phyloP scores from a whole-genome alignment of 2,113 vertebrate genomes.

The Meriones unguiculatus region DNA sequence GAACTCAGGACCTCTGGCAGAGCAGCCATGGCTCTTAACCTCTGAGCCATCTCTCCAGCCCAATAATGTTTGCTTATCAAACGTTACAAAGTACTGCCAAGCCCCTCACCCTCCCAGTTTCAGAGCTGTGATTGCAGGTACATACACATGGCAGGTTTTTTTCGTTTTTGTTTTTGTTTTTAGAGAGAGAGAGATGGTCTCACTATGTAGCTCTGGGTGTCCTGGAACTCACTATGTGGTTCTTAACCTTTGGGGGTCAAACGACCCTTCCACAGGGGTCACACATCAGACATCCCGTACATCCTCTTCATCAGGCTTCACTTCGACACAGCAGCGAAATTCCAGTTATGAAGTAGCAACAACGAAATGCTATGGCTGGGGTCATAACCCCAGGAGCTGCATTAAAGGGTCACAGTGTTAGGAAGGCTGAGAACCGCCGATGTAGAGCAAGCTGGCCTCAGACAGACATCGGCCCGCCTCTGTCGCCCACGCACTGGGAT shows the following conservation, averaged over 20 bases:
- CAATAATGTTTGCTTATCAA: slow-evolving; percentile 1
- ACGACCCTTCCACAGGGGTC: background rate
- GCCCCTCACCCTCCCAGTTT: background rate
- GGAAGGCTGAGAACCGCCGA: background rate
- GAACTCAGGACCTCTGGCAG: no score
- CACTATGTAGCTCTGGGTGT: background rate
- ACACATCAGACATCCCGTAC: no score
- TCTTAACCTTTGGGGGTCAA: background rate
- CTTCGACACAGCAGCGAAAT: background rate
- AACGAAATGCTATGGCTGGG: background rate
- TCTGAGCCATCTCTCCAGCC: no score
- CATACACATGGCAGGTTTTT: background rate
- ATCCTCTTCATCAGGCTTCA: background rate
- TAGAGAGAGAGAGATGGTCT: background rate
- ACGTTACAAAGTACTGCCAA: background rate
- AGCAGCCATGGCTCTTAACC: no score
- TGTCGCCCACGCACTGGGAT: background rate
- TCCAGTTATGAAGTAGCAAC: background rate
- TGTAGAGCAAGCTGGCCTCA: background rate
- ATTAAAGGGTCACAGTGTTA: background rate
- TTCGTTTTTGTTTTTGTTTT: background rate
- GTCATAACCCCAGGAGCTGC: background rate
- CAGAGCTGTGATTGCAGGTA: background rate
- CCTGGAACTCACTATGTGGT: background rate
- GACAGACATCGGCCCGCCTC: background rate